A percentile compares a stretch with the other conserved stretches of the same genome.
phyloP scores from a whole-genome alignment of 2,888 invertebrate genomes.

The Trissonchulus latispiculum region DNA sequence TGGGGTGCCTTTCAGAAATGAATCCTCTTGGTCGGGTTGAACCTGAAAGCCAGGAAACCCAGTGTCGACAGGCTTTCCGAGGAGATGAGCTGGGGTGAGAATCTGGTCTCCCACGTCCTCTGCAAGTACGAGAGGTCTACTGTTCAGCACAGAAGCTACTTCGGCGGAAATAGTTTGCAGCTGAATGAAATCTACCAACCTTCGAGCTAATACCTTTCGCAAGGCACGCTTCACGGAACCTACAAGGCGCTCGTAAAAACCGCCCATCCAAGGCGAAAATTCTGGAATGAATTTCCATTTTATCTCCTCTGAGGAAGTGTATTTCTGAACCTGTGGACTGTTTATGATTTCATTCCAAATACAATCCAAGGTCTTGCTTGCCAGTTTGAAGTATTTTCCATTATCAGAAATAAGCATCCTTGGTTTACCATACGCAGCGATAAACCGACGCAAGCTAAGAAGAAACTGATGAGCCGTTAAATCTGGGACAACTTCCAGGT shows the following conservation, averaged over 20 bases:
- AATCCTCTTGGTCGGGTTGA: background rate
- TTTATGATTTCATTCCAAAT: too few relatives aligned
- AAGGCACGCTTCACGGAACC: too few relatives aligned
- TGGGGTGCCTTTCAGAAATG: background rate
- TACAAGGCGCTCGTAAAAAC: conserved; percentile 4
- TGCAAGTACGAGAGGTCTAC: background rate
- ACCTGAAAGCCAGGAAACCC: too few relatives aligned
- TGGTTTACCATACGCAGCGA: background rate
- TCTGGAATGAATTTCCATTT: conserved; percentile 12
- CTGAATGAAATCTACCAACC: too few relatives aligned
- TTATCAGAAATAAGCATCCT: background rate
- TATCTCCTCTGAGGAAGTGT: background rate
- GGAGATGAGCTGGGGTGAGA: conserved; percentile 2
- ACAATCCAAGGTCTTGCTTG: too few relatives aligned
- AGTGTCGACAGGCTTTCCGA: too few relatives aligned
- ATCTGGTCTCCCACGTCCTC: background rate
- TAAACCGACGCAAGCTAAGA: background rate
- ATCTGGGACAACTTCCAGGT: conserved; percentile 6
- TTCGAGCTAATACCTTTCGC: too few relatives aligned
- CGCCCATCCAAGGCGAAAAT: too few relatives aligned
- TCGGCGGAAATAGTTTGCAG: background rate
- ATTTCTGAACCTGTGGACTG: too few relatives aligned
- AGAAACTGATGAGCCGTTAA: background rate
- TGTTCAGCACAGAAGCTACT: background rate
- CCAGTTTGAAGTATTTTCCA: background rate